Conservation (phyloP, 2,888 invertebrate genomes). For the Auanema sp. region DNA sequence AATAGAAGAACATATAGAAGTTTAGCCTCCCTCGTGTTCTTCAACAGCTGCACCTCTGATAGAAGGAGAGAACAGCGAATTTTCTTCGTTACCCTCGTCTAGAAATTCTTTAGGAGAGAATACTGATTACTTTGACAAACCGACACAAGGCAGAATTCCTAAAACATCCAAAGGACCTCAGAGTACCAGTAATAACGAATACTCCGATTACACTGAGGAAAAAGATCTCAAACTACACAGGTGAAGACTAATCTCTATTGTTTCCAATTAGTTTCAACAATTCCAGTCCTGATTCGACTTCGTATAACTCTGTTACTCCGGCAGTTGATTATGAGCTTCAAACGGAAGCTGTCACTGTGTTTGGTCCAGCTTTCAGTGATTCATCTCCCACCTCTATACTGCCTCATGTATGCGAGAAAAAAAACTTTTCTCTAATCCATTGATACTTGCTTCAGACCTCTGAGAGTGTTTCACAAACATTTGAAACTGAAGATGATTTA, state of each 20-base stretch:
- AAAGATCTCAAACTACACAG: conserved; percentile 16
- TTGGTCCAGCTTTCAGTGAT: conserved; percentile 26
- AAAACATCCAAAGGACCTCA: conserved; percentile 7
- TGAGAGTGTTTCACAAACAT: conserved; percentile 53
- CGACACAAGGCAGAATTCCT: background rate
- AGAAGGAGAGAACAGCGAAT: background rate
- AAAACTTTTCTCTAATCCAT: too few species aligned
- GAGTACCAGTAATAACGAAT: conserved; percentile 9
- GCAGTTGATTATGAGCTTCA: conserved; percentile 16
- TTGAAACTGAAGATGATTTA: conserved; percentile 60
- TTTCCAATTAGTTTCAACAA: background rate
- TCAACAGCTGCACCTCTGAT: background rate
- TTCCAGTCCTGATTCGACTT: conserved; percentile 19
- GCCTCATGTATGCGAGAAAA: conserved; percentile 1
- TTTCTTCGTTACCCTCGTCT: background rate
- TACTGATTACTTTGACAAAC: background rate
- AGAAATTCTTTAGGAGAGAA: background rate
- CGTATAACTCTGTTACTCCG: conserved; percentile 14
- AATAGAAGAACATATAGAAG: background rate
- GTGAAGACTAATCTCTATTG: conserved; percentile 1
- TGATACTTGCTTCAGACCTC: conserved; percentile 20
- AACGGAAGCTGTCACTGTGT: conserved; percentile 30
- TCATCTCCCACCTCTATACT: too few species aligned
- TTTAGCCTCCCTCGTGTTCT: conserved; percentile 43
- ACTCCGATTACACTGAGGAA: conserved; percentile 1